These are phyloP conservation scores for Platycheirus rosarum DNA, from an alignment of 2,888 invertebrate species.

Conservation along the genomic window DNA sequence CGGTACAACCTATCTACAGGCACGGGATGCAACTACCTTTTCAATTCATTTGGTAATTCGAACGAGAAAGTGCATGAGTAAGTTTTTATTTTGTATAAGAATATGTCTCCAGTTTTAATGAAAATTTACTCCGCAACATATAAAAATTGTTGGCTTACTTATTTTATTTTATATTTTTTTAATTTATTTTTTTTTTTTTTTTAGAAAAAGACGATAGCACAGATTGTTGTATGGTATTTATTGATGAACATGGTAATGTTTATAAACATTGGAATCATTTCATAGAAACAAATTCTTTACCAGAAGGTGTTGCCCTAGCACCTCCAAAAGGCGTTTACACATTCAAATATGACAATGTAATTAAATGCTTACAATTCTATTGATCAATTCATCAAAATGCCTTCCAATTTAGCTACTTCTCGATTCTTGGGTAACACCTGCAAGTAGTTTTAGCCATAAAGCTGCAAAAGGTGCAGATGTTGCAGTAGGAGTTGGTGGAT, in stretches of 20 bases:
- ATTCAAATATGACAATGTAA: slow-evolving; percentile 63
- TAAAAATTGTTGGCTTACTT: too few species aligned
- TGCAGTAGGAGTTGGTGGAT: slow-evolving; percentile 75
- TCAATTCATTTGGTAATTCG: slow-evolving; percentile 80
- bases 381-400: not conserved
- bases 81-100: slow-evolving; percentile 51
- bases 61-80: slow-evolving; percentile 79
- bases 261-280: slow-evolving; percentile 83
- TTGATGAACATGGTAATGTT: slow-evolving; percentile 82
- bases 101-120: too few species aligned
- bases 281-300: slow-evolving; percentile 82
- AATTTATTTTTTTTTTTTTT: slow-evolving; percentile 4
- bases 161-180: slow-evolving; percentile 8
- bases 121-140: too few species aligned
- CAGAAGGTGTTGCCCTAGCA: slow-evolving; percentile 82
- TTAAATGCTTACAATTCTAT: not conserved
- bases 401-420: slow-evolving; percentile 71
- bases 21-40: slow-evolving; percentile 72
- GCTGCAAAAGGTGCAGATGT: slow-evolving; percentile 75
- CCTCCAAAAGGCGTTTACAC: slow-evolving; percentile 82
- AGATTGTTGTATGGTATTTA: slow-evolving; percentile 80
- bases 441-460: slow-evolving; percentile 53
- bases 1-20: slow-evolving; percentile 67
- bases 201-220: slow-evolving; percentile 75
- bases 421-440: slow-evolving; percentile 77